Conservation (phyloP, 1,140 invertebrate genomes). For the Pantala flavescens region DNA sequence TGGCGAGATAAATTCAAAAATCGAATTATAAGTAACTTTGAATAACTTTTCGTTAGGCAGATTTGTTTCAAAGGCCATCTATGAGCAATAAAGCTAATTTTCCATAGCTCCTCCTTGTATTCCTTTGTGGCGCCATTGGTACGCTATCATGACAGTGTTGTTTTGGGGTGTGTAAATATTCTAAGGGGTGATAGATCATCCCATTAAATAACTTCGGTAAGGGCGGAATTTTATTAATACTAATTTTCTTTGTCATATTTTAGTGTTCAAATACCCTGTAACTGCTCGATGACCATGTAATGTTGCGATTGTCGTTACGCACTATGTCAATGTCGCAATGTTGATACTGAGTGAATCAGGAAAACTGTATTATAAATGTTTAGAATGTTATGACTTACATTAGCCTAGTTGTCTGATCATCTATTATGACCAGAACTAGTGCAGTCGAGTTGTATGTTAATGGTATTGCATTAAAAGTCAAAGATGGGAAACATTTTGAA, state of each 20-base stretch:
- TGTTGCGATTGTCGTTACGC: neutral
- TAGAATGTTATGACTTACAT: no score
- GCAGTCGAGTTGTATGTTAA: no score
- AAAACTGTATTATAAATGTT: neutral
- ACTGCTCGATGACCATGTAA: neutral
- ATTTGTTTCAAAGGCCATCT: neutral
- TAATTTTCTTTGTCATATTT: no score
- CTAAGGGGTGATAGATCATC: neutral
- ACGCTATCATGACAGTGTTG: neutral
- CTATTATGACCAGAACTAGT: no score
- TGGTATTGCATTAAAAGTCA: no score
- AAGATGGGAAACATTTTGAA: no score
- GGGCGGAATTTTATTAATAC: neutral
- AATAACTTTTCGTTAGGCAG: neutral
- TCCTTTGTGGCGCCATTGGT: slow-evolving; percentile 7
- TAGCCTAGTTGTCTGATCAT: no score
- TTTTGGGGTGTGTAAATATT: neutral
- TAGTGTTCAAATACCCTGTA: no score
- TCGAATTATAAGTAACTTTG: no score
- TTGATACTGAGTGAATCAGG: neutral
- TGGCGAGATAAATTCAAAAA: no score
- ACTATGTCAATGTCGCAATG: slow-evolving; percentile 5
- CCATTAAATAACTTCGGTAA: neutral
- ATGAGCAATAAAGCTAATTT: neutral
- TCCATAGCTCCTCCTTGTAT: neutral